Conservation (phyloP, 2,888 invertebrate species). For the Autographa gamma region DNA sequence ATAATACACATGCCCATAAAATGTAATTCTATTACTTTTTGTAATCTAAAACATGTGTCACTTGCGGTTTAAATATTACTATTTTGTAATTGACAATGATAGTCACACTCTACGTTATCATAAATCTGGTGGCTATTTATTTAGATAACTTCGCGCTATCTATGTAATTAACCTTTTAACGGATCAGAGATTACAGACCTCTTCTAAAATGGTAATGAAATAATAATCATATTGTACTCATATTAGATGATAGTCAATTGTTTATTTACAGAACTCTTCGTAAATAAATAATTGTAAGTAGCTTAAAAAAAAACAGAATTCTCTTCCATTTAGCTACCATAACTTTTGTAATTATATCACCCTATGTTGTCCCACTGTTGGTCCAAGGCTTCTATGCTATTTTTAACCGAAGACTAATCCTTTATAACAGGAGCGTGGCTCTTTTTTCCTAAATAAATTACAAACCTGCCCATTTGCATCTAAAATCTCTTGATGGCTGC, state of each 20-base stretch:
- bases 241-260: neutral
- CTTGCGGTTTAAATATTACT: neutral
- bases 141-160: conserved; percentile 20
- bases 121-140: conserved; percentile 3
- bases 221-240: neutral
- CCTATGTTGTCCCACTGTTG: too few relatives aligned
- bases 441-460: too few relatives aligned
- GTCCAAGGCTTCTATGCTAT: too few relatives aligned
- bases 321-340: too few relatives aligned
- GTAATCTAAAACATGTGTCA: neutral
- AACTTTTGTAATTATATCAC: too few relatives aligned
- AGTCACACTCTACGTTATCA: conserved; percentile 2
- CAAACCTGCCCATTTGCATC: too few relatives aligned
- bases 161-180: conserved; percentile 24
- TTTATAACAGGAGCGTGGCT: too few relatives aligned
- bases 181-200: conserved; percentile 6
- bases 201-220: conserved; percentile 2
- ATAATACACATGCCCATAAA: neutral
- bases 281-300: too few relatives aligned
- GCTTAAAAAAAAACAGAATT: too few relatives aligned
- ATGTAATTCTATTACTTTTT: neutral
- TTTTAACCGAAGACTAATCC: too few relatives aligned
- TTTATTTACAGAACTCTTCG: neutral
- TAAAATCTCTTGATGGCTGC: too few relatives aligned
- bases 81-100: neutral